A percentile compares a stretch with the other conserved stretches of the same genome.
phyloP scores from a whole-genome alignment of 2,888 invertebrate genomes.

The Callyntrura sp. region DNA sequence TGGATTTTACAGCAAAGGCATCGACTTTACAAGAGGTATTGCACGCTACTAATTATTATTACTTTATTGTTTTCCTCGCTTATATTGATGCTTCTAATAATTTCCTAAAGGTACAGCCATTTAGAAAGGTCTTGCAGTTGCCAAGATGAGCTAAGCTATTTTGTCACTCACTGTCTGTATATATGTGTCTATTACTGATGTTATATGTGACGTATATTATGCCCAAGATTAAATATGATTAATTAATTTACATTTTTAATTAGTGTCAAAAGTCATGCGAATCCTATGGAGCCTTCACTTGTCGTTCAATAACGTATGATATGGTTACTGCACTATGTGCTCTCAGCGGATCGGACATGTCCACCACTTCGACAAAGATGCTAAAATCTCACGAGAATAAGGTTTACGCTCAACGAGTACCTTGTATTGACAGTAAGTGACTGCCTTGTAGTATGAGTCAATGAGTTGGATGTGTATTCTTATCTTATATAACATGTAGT shows the following conservation, averaged over 20 bases:
- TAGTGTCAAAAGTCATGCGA: slow-evolving; percentile 85
- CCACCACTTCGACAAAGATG: slow-evolving; percentile 82
- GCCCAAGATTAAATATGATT: background rate
- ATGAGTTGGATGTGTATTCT: no score
- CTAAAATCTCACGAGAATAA: slow-evolving; percentile 80
- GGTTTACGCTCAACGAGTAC: slow-evolving; percentile 82
- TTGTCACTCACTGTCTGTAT: background rate
- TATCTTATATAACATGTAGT: background rate
- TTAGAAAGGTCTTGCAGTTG: background rate
- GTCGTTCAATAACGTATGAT: slow-evolving; percentile 85
- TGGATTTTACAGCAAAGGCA: slow-evolving; percentile 82
- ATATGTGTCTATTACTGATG: background rate
- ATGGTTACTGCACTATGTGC: slow-evolving; percentile 82
- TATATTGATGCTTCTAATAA: background rate
- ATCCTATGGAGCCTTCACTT: slow-evolving; percentile 84
- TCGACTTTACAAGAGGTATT: slow-evolving; percentile 81
- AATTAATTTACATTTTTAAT: slow-evolving; percentile 6
- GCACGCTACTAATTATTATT: background rate
- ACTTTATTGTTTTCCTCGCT: slow-evolving; percentile 12
- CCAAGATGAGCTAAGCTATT: background rate
- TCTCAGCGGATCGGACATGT: slow-evolving; percentile 82
- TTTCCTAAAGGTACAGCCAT: background rate
- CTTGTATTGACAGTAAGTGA: slow-evolving; percentile 83
- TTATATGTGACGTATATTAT: no score
- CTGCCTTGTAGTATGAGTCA: no score